Percentiles rank a stretch among this genome's conserved stretches.
Evolutionary conservation across 1,140 invertebrate genomes (phyloP).

Genomic region (Dendrolimus punctatus): DNA sequence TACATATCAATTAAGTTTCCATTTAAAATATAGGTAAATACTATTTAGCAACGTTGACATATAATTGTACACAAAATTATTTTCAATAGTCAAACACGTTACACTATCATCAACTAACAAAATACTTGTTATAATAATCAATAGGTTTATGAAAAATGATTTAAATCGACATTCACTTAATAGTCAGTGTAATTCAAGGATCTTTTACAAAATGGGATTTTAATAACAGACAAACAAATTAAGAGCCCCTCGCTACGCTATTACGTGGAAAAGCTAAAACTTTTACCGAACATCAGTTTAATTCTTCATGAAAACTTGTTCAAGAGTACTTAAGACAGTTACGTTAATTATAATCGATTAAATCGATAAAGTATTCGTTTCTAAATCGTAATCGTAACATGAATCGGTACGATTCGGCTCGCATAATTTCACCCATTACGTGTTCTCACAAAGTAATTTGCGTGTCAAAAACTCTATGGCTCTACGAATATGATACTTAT

Average conservation of each 20-base stretch:
- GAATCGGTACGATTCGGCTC: constrained; percentile 46
- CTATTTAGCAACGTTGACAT: too few species aligned
- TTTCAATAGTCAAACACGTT: too few species aligned
- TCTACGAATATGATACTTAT: constrained; percentile 11
- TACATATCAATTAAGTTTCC: too few species aligned
- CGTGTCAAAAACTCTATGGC: constrained; percentile 17
- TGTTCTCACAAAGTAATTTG: constrained; percentile 41
- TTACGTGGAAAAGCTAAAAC: constrained; percentile 50
- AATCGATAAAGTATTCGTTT: constrained; percentile 46
- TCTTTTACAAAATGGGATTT: constrained; percentile 48
- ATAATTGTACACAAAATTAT: too few species aligned
- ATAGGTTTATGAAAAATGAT: constrained; percentile 1
- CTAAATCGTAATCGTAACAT: constrained; percentile 47
- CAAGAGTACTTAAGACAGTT: constrained; percentile 42
- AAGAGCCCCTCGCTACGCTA: constrained; percentile 45
- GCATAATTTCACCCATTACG: constrained; percentile 48
- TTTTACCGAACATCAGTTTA: constrained; percentile 44
- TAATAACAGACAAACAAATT: constrained; percentile 50
- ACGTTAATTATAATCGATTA: constrained; percentile 45
- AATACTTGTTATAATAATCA: neutral
- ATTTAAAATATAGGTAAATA: too few species aligned
- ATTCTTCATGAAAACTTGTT: constrained; percentile 38
- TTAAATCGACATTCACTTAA: constrained; percentile 39
- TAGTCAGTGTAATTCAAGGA: constrained; percentile 36
- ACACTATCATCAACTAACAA: too few species aligned